Evolutionary conservation across 2,888 invertebrate species (phyloP), one percentile per base, ranked within the genome.

Genomic region (Deilephila elpenor): DNA sequence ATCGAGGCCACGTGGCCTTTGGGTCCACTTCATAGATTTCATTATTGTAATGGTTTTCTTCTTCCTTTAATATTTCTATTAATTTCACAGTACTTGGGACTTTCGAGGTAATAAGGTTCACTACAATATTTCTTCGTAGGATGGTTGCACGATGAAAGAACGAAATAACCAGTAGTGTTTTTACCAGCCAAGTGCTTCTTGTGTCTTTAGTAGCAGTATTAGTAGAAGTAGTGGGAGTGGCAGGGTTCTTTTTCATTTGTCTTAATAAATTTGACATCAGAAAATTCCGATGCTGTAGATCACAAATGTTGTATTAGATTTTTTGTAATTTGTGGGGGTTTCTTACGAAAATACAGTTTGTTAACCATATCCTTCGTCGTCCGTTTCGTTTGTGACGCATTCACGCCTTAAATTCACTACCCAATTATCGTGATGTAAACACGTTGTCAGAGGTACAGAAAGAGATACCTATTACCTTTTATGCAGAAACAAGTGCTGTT

Each of bases 321-420:
- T 71, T 76, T 74, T 92, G 91, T 0, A 91, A 88, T 75, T 90
- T 93, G 78, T 91, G 92, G 32, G 89, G 85, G 75, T 94, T 93
- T 73, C 88, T 88, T 74, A 89, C 82, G 79, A 94, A 94, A 93
- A 94, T 91, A 80, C 93, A 93, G 82, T 91, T 93, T 5, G 91
- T 86, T 82, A 94, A 89, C 91, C 92, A 94, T 11, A 44, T 44
- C 11, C 44, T 44, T 44, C 14, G 3, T 44, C 14, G 14, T 44
- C 14, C 2, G 11, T 11, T 44, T 44, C 14, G 44, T 14, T 14
- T 11, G 44, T 44, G 3, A 44, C 14, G 44, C 11, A 11, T 44
- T 44, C 44, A 44, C 44, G 44, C 11, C 11, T 11, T 44, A 44
- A 14, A 3, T 44, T 1, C 1, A 14, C 11, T 11, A 44, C 44